Evolutionary conservation across 2,113 vertebrate genomes (phyloP), one percentile per base, ranked within the genome.

Genomic region (Hassar affinis): DNA sequence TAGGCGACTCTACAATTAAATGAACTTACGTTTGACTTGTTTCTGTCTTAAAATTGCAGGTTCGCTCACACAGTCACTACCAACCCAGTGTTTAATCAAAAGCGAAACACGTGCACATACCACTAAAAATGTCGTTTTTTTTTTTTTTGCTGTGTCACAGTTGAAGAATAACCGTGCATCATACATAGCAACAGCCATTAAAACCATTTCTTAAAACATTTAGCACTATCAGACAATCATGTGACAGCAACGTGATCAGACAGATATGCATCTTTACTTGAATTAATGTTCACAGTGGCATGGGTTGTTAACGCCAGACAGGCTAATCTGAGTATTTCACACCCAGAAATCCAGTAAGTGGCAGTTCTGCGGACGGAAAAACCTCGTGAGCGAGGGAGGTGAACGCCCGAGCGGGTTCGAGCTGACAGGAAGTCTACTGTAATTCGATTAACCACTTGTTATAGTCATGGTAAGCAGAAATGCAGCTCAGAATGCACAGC

Each of bases 11-110:
- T 82, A 25, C 54, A 59, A 79, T 84, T 84, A 84, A 61, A 79
- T 47, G 17, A 45, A 27, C 54, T 59, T 14, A 27, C n/a, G 42
- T 35, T 49, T 74, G 52, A 47, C 66, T 56, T 27, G 9, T 52
- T 78, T 68, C 59, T 3, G 35, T 72, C 27, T 79, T 79, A 42
- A 79, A 83, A 83, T 79, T 64, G 78, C 45, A 79, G 85, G 75
- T 74, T 86, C 25, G 8, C 8, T 10, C 52, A 77, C 72, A 56
- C 38, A 61, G 30, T 49, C 17, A 42, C 68, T 51, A 76, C 54
- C 51, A 25, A 64, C 54, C 51, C 45, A 68, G 61, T 52, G 52
- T 59, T 78, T 45, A 42, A 78, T 57, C 64, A 84, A 78, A 66
- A 78, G 49, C 59, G 76, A 45, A 66, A 51, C 47, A 14, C 33